These are phyloP conservation scores for Craterocephalus amniculus DNA, from an alignment of 2,797 vertebrate genomes.

Conservation along the genomic window DNA sequence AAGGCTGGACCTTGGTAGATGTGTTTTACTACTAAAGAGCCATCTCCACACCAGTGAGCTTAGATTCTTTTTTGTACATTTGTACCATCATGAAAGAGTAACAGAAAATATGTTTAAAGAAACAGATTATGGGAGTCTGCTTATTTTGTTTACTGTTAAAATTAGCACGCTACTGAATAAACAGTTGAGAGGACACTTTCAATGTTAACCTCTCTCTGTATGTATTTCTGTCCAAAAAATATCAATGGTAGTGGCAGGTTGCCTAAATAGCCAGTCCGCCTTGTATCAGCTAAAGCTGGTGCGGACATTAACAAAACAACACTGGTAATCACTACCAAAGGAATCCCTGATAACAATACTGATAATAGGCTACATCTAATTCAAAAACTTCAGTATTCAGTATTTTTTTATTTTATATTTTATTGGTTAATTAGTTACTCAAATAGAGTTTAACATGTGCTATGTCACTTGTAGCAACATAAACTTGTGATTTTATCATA, in stretches of 20 bases:
- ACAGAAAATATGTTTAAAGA: background rate
- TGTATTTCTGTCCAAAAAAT: background rate
- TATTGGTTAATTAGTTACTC: background rate
- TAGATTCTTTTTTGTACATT: slow-evolving; percentile 14
- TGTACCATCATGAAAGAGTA: background rate
- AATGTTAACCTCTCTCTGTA: background rate
- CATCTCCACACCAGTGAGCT: slow-evolving; percentile 13
- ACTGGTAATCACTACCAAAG: background rate
- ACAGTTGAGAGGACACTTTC: background rate
- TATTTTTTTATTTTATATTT: background rate
- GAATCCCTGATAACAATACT: background rate
- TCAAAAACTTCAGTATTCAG: background rate
- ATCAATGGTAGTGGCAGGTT: background rate
- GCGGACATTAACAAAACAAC: background rate
- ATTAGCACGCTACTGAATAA: no score
- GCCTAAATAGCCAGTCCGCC: background rate
- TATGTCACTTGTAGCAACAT: background rate
- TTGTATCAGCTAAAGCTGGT: background rate
- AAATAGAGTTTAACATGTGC: background rate
- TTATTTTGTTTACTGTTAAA: no score
- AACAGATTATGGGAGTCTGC: no score
- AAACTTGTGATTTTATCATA: background rate
- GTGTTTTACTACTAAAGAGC: slow-evolving; percentile 30
- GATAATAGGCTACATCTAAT: background rate
- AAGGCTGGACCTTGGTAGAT: slow-evolving; percentile 45